These are phyloP conservation scores for Novumbra hubbsi DNA, from an alignment of 2,797 vertebrate genomes.

Conservation along the genomic window DNA sequence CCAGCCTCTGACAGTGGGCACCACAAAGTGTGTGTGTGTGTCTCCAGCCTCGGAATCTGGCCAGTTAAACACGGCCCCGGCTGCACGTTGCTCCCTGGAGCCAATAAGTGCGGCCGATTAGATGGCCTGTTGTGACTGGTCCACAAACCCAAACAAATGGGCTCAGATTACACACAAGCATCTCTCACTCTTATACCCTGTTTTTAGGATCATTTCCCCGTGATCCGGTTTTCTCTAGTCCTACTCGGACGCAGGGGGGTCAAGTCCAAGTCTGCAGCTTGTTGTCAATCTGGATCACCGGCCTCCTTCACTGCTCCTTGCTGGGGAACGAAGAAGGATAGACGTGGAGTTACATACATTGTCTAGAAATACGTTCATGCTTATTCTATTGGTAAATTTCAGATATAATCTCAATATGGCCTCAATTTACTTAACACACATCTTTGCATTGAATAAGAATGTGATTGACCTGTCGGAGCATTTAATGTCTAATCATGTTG, in stretches of 20 bases:
- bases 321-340: not conserved
- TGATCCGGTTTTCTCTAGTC: not conserved
- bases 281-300: not conserved
- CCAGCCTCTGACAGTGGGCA: conserved; percentile 25
- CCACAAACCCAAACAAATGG: conserved; percentile 25
- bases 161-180: conserved; percentile 26
- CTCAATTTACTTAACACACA: not conserved
- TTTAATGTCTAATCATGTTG: not conserved
- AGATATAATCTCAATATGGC: not conserved
- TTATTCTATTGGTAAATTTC: not conserved
- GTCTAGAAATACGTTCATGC: not conserved
- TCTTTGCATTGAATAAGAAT: not conserved
- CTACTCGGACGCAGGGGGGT: not conserved
- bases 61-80: conserved; percentile 27
- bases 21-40: no score
- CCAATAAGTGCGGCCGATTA: conserved; percentile 62
- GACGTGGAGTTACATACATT: not conserved
- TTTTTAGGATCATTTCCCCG: conserved; percentile 16
- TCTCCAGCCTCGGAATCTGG: no score
- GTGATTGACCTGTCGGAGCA: not conserved
- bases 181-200: conserved; percentile 1
- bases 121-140: conserved; percentile 57
- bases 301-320: not conserved
- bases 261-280: not conserved
- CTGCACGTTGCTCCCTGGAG: conserved; percentile 47